Percentiles rank a stretch among this genome's conserved stretches.
These are phyloP conservation scores for Camponotus pennsylvanicus DNA, from an alignment of 1,140 invertebrate genomes.

Conservation along the genomic window DNA sequence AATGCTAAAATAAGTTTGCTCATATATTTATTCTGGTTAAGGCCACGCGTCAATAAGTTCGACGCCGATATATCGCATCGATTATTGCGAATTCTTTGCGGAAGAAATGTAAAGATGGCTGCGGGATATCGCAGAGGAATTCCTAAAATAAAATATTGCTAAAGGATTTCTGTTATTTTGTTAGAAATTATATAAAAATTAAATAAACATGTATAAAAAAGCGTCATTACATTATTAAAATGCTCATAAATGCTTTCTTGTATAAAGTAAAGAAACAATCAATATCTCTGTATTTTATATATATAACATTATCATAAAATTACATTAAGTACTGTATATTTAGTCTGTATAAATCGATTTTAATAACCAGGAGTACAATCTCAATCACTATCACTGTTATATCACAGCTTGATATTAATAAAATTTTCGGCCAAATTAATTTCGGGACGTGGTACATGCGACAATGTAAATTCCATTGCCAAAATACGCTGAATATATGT, in stretches of 20 bases:
- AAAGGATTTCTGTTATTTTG: not conserved
- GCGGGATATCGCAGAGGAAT: not conserved
- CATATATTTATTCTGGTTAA: slow-evolving; percentile 20
- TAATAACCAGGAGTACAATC: slow-evolving; percentile 10
- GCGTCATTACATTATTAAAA: not conserved
- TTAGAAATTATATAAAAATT: not conserved
- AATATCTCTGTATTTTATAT: not conserved
- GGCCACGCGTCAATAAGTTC: slow-evolving; percentile 45
- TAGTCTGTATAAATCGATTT: slow-evolving; percentile 16
- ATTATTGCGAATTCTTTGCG: slow-evolving; percentile 1
- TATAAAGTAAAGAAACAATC: not conserved
- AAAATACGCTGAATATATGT: slow-evolving; percentile 37
- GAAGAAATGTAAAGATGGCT: not conserved
- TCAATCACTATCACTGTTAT: not conserved
- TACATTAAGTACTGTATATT: not conserved
- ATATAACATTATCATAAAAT: slow-evolving; percentile 1
- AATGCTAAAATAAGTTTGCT: slow-evolving; percentile 57
- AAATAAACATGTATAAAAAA: not conserved
- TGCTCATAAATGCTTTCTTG: not conserved
- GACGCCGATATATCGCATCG: slow-evolving; percentile 16
- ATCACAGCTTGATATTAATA: slow-evolving; percentile 14
- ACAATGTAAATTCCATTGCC: slow-evolving; percentile 44
- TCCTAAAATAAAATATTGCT: not conserved
- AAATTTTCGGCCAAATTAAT: slow-evolving; percentile 53
- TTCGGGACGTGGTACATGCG: slow-evolving; percentile 5